Evolutionary conservation across 2,113 vertebrate species (phyloP).

Genomic region (Trinectes maculatus): DNA sequence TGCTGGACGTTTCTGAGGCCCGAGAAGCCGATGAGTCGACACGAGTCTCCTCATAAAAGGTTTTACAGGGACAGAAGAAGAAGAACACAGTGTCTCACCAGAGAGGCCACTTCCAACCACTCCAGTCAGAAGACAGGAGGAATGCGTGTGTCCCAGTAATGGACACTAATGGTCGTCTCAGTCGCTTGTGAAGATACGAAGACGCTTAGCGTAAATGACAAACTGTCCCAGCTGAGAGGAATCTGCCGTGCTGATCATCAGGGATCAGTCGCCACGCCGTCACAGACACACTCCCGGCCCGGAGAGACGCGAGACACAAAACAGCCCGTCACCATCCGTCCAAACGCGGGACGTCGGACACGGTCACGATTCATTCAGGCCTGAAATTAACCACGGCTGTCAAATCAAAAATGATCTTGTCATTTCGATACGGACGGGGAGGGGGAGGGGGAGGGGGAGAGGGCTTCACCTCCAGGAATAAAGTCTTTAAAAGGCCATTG

Average conservation of each 20-base stretch:
- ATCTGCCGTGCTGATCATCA: constrained; percentile 5
- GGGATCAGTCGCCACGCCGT: constrained; percentile 1
- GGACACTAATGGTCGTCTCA: constrained; percentile 44
- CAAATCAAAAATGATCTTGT: constrained; percentile 42
- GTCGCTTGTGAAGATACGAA: constrained; percentile 21
- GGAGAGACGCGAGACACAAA: not conserved
- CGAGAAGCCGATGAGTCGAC: too few relatives aligned
- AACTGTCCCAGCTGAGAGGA: not conserved
- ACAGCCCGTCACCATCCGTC: not conserved
- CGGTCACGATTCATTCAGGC: constrained; percentile 25
- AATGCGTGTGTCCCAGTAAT: constrained; percentile 34
- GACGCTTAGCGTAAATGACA: constrained; percentile 32
- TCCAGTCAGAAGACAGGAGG: constrained; percentile 19
- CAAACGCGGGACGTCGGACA: constrained; percentile 2
- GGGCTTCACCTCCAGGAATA: constrained; percentile 44
- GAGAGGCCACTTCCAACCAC: constrained; percentile 21
- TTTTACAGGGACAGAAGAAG: too few relatives aligned
- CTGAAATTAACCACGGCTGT: constrained; percentile 55
- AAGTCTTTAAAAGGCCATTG: constrained; percentile 62
- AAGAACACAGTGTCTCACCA: too few relatives aligned
- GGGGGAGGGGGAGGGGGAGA: constrained; percentile 25
- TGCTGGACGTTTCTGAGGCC: too few relatives aligned
- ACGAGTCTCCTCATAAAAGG: too few relatives aligned
- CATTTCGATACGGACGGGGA: constrained; percentile 5
- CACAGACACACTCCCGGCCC: not conserved